Base-by-base conservation (phyloP, 1,140 invertebrate genomes). In the Plodia interpunctella region DNA sequence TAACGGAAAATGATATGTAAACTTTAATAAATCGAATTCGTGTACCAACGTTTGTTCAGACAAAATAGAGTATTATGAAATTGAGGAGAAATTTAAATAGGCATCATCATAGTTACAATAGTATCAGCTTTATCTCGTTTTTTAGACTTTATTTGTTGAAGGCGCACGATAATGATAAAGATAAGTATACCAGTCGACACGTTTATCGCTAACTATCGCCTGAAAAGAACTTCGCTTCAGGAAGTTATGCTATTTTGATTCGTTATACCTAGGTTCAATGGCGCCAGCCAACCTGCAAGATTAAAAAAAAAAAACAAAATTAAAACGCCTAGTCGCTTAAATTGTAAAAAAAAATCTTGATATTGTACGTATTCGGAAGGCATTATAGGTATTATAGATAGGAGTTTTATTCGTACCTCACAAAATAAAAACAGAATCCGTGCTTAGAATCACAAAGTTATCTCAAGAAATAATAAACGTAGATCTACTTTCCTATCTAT, bases 71-170 rank as follows among this genome's bases (percentile, higher is more conserved):
- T 44, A 10, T 44, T 15, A 44, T 44, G 13, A 2, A 5, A 44
- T 15, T 44, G 32, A 35, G 10, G 13, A 35, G 38, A 44, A 44
- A 44, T 44, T 2, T 32, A 32, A 10, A 9, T 32, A 32, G n/a
- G 38, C 15, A 10, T 13, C 20, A 20, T 19, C 19, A 51, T 19
- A 21, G 55, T 38, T 15, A 78, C 74, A 77, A 68, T 77, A 62
- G 74, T 81, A 75, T 74, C 61, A 72, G 65, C 65, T 74, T 82
- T 83, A 86, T 83, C 78, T 83, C 72, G 74, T 69, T 82, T 83
- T 83, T 82, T 81, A 78, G 72, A 83, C 70, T 76, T 83, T 87
- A 84, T 87, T 87, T 87, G 81, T 78, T 74, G 72, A 84, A 80
- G 80, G 81, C 74, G 75, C 78, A 77, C 78, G 83, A 83, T 86